Evolutionary conservation across 2,113 vertebrate genomes (phyloP).

Genomic region (Chaenogobius annularis): DNA sequence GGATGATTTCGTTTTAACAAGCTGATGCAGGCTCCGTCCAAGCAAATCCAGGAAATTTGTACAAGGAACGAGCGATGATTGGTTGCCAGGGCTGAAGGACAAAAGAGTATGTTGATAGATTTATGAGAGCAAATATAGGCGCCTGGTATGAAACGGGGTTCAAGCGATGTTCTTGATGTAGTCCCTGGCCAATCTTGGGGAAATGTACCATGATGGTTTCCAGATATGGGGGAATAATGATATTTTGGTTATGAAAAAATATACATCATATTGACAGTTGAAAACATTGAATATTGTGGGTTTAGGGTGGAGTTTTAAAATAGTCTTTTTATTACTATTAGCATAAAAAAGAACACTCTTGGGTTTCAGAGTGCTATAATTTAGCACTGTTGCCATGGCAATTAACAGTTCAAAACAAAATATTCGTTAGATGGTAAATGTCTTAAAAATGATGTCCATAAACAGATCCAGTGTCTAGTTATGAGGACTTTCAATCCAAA

Average conservation of each 20-base stretch:
- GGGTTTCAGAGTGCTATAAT: not conserved
- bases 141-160: not conserved
- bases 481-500: no score
- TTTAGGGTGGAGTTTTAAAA: not conserved
- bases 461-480: no score
- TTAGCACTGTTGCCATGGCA: not conserved
- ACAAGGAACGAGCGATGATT: not conserved
- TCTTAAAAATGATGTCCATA: no score
- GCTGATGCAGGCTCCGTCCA: constrained; percentile 7
- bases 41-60: constrained; percentile 5
- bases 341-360: not conserved
- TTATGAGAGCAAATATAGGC: not conserved
- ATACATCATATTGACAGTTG: constrained; percentile 1
- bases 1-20: constrained; percentile 22
- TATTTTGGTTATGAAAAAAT: not conserved
- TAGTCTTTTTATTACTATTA: not conserved
- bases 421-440: no score
- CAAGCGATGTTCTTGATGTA: not conserved
- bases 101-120: not conserved
- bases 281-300: not conserved
- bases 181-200: not conserved
- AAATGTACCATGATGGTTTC: not conserved
- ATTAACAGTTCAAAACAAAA: not conserved
- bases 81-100: not conserved
- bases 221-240: not conserved